phyloP scores from a whole-genome alignment of 2,113 vertebrate species.

The Lasiurus borealis region DNA sequence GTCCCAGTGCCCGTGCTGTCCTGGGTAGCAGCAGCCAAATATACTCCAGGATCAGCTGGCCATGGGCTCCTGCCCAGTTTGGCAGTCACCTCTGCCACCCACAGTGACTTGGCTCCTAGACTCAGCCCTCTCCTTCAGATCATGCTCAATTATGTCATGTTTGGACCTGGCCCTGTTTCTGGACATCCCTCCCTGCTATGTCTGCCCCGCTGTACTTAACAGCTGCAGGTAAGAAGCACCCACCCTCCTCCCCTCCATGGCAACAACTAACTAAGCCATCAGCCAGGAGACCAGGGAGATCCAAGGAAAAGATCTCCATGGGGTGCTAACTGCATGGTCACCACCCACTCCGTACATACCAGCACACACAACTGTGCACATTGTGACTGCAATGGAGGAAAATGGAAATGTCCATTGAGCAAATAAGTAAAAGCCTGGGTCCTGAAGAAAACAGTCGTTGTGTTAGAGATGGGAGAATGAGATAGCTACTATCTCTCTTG shows the following conservation, averaged over 20 bases:
- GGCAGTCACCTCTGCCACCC: not conserved
- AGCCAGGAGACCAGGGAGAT: not conserved
- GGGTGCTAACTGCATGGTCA: not conserved
- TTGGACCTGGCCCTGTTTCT: not conserved
- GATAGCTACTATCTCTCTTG: not conserved
- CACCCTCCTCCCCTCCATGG: fast-evolving
- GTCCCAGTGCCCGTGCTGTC: not conserved
- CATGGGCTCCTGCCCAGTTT: not conserved
- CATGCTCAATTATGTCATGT: not conserved
- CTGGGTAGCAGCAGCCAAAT: not conserved
- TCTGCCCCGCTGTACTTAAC: not conserved
- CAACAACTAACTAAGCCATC: no score
- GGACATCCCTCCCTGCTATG: not conserved
- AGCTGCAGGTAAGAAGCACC: not conserved
- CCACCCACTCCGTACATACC: not conserved
- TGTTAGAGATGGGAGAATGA: not conserved
- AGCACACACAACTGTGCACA: fast-evolving
- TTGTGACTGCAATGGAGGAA: not conserved
- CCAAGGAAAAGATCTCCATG: not conserved
- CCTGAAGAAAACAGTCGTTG: not conserved
- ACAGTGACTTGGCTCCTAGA: not conserved
- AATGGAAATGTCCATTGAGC: not conserved
- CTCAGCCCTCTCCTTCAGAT: not conserved
- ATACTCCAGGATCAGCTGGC: slow-evolving; percentile 57
- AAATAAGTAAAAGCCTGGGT: not conserved